Percentiles rank a stretch among this genome's conserved stretches.
Evolutionary conservation across 2,797 vertebrate species (phyloP).

Genomic region (Chlorospingus semifuscus): DNA sequence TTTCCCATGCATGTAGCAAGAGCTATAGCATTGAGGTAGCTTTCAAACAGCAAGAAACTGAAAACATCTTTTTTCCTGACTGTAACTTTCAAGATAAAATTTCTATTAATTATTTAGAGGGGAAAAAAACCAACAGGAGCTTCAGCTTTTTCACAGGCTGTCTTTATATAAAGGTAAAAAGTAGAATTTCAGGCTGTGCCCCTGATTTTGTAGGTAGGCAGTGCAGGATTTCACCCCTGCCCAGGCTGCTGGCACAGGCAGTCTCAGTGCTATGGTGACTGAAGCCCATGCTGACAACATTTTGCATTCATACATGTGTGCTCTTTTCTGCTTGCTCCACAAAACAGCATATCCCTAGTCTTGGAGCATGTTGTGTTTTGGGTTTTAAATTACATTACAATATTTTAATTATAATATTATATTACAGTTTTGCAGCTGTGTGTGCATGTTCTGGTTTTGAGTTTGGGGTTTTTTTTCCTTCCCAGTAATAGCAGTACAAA

Average conservation of each 20-base stretch:
- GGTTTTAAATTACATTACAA: neutral
- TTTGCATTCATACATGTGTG: neutral
- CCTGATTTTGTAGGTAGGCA: neutral
- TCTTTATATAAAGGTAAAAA: neutral
- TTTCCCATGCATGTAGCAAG: neutral
- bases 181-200: neutral
- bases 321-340: neutral
- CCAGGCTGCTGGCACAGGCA: neutral
- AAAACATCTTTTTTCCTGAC: neutral
- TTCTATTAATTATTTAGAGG: neutral
- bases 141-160: neutral
- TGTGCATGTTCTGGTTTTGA: neutral
- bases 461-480: neutral
- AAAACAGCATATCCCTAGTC: neutral
- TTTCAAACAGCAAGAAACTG: neutral
- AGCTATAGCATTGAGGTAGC: neutral
- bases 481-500: neutral
- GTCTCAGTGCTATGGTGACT: neutral
- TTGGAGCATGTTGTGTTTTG: neutral
- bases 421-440: neutral
- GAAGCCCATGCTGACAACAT: rapidly evolving
- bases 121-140: neutral
- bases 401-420: neutral
- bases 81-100: neutral
- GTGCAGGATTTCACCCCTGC: neutral